Evolutionary conservation across 1,140 invertebrate genomes (phyloP).

Genomic region (Amphibalanus amphitrite): DNA sequence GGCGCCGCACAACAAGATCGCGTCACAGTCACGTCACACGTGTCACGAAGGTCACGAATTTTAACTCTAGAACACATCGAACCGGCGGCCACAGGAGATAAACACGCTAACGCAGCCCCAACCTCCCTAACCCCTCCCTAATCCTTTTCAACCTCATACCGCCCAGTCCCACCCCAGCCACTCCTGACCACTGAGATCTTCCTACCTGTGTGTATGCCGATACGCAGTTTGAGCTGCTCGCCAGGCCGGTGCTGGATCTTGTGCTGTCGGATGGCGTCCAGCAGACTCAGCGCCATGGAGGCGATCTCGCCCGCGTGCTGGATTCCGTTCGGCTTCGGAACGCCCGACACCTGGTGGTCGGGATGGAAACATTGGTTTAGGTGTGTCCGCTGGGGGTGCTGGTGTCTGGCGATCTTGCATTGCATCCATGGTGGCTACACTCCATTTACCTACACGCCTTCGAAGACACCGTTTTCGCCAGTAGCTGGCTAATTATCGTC

Average conservation of each 20-base stretch:
- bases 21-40: too few species aligned
- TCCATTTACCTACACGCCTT: conserved; percentile 26
- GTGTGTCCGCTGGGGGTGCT: background rate
- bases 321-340: conserved; percentile 76
- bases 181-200: conserved; percentile 16
- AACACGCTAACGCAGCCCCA: too few species aligned
- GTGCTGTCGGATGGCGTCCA: conserved; percentile 57
- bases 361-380: background rate
- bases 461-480: too few species aligned
- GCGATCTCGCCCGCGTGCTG: conserved; percentile 88
- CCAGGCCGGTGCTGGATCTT: conserved; percentile 78
- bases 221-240: conserved; percentile 77
- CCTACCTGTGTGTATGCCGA: conserved; percentile 82
- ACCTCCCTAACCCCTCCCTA: too few species aligned
- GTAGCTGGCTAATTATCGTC: too few species aligned
- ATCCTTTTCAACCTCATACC: too few species aligned
- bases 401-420: too few species aligned
- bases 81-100: too few species aligned
- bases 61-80: too few species aligned
- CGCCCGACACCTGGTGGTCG: conserved; percentile 56
- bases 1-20: too few species aligned
- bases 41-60: too few species aligned
- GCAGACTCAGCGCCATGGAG: conserved; percentile 82
- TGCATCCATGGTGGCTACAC: background rate
- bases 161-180: background rate